Evolutionary conservation across 1,140 invertebrate species (phyloP), one percentile per base, ranked within the genome.

Genomic region (Danaus plexippus): DNA sequence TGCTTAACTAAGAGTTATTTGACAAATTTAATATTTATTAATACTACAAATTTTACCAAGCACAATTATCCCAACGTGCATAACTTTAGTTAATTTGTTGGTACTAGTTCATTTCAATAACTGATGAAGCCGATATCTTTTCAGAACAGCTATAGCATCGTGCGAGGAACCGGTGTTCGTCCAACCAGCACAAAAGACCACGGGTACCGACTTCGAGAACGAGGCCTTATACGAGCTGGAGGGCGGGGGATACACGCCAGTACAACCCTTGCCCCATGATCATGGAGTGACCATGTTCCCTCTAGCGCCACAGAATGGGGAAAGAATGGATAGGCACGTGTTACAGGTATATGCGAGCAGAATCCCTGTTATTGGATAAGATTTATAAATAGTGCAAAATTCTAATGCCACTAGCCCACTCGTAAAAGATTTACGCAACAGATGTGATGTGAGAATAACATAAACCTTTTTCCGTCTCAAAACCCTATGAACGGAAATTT

Each of bases 251-350:
- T 97, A 97, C 83, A 92, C 92, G 69, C 96, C 96, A 10, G 93
- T 97, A 18, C 94, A 96, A 75, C 91, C 94, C 0, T 76, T 96
- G 43, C 88, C 90, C n/a, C 91, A 93, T 73, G 95, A 97, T 70
- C 96, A 97, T 72, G 94, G 94, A 0, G 93, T 97, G 46, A 93
- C 94, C 53, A 92, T 97, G 81, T 94, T 97, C 59, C 95, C 94
- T 11, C 87, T 89, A 66, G 91, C 80, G 64, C 91, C 80, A 66
- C 90, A 75, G 67, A 89, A 72, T 69, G 90, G 77, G 70, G 89
- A 85, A 40, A 90, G 92, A 69, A 90, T 95, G 67, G 93, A 95
- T 80, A 90, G 94, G 66, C 94, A 95, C 80, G 87, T 94, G 11
- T 84, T 95, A 13, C 94, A 95, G 89, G 93, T 94, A 69, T 70